Conservation (phyloP, 2,888 invertebrate species). For the Papilio elwesi region DNA sequence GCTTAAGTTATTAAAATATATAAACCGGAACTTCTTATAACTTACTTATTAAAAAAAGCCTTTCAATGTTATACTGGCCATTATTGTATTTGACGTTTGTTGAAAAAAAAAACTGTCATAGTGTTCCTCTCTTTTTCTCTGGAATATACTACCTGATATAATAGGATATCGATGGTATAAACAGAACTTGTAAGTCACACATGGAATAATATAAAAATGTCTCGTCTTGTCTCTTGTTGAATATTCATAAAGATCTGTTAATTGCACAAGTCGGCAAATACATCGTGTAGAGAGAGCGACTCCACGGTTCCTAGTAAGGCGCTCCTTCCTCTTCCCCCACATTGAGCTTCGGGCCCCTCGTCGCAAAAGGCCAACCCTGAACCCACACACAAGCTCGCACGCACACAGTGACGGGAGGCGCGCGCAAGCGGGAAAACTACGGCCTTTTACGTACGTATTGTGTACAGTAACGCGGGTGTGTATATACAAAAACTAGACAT, state of each 20-base stretch:
- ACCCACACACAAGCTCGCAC: conserved; percentile 54
- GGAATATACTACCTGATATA: neutral
- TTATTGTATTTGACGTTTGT: neutral
- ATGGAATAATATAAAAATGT: conserved; percentile 78
- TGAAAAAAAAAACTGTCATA: neutral
- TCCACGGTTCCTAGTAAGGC: conserved; percentile 69
- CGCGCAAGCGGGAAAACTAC: conserved; percentile 83
- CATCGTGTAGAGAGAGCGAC: conserved; percentile 70
- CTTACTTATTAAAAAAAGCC: neutral
- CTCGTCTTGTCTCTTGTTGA: conserved; percentile 69
- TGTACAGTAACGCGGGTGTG: conserved; percentile 74
- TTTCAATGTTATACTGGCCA: neutral
- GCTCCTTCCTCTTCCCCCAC: conserved; percentile 52
- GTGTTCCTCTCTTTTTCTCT: neutral
- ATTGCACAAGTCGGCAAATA: conserved; percentile 83
- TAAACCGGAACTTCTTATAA: conserved; percentile 19
- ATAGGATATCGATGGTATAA: neutral
- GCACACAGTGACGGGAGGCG: conserved; percentile 64
- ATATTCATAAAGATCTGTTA: conserved; percentile 84
- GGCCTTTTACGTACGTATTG: conserved; percentile 81
- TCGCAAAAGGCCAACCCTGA: conserved; percentile 47
- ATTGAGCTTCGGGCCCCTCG: conserved; percentile 73
- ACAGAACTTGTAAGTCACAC: conserved; percentile 62
- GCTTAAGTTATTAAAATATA: conserved; percentile 42
- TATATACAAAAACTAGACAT: conserved; percentile 56